Conservation (phyloP, 2,888 invertebrate species). For the Pachydiplax longipennis region DNA sequence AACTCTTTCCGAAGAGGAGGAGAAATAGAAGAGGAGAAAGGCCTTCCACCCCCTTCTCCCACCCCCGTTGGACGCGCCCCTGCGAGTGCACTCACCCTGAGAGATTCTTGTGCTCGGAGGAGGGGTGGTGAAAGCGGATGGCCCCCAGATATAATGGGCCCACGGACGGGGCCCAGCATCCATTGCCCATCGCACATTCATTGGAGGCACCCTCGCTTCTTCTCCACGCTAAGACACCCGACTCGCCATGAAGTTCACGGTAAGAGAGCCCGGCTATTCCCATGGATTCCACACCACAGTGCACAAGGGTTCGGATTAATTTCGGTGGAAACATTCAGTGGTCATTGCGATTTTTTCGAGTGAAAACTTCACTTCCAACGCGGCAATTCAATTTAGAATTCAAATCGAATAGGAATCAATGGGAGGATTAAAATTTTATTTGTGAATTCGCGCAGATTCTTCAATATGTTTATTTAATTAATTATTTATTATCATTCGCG, state of each 20-base stretch:
- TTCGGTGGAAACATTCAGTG: background rate
- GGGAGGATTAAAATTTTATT: too few relatives aligned
- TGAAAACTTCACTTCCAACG: background rate
- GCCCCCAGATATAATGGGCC: constrained; percentile 14
- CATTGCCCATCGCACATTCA: constrained; percentile 20
- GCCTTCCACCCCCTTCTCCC: background rate
- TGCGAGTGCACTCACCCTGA: background rate
- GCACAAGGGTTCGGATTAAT: background rate
- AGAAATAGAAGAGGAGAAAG: background rate
- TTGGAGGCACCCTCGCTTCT: background rate
- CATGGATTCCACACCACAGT: background rate
- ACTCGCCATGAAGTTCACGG: constrained; percentile 20
- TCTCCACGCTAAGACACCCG: background rate
- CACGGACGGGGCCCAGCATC: background rate
- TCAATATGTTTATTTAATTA: too few relatives aligned
- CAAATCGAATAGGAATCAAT: too few relatives aligned
- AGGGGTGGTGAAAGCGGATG: constrained; percentile 41
- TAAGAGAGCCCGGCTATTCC: background rate
- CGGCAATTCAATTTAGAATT: background rate
- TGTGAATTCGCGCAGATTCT: too few relatives aligned
- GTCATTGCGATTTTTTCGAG: background rate
- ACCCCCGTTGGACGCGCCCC: background rate
- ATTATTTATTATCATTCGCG: too few relatives aligned
- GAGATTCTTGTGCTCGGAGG: background rate
- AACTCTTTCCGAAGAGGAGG: background rate